A percentile compares a stretch with the other conserved stretches of the same genome.
phyloP scores from a whole-genome alignment of 2,113 vertebrate genomes.

The Microcebus ravelobensis region DNA sequence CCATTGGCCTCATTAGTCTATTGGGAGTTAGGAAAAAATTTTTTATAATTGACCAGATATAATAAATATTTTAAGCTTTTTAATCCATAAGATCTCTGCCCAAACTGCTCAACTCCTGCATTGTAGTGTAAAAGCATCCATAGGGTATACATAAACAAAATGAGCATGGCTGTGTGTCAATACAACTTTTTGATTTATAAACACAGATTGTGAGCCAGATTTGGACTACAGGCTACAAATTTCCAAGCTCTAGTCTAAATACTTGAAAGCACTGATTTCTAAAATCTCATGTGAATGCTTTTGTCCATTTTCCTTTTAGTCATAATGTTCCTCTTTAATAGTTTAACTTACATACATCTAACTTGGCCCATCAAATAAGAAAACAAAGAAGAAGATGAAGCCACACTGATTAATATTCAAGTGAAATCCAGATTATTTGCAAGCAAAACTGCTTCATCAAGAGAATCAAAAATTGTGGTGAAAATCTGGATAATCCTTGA shows the following conservation, averaged over 20 bases:
- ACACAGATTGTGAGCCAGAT: background rate
- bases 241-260: background rate
- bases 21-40: background rate
- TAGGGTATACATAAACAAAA: background rate
- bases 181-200: background rate
- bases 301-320: background rate
- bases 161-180: background rate
- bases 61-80: background rate
- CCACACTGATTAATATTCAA: background rate
- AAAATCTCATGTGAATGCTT: background rate
- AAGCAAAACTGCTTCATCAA: background rate
- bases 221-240: background rate
- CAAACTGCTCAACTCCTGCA: background rate
- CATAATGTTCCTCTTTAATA: background rate
- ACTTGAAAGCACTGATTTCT: background rate
- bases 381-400: background rate
- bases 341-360: background rate
- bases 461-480: background rate
- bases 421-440: background rate
- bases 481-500: background rate
- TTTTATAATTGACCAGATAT: background rate
- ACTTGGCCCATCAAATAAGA: background rate
- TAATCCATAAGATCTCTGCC: background rate
- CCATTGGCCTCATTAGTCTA: background rate
- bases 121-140: background rate